These are phyloP conservation scores for Penelope pileata DNA, from an alignment of 2,113 vertebrate genomes.

Conservation along the genomic window DNA sequence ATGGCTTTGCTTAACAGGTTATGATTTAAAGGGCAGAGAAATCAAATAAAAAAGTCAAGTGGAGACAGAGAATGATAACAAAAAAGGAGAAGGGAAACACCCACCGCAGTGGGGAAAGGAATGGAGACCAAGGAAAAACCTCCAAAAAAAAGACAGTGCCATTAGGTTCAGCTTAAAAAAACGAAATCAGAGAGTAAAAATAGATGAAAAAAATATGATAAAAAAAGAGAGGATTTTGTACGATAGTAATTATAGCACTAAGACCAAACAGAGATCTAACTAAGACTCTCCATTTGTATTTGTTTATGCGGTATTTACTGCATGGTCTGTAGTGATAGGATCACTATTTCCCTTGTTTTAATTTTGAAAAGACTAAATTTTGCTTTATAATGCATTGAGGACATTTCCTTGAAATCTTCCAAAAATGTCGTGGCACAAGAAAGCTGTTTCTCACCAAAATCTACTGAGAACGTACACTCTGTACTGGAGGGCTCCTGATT, in stretches of 20 bases:
- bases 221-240: not conserved
- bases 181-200: not conserved
- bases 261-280: not conserved
- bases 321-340: fast-evolving
- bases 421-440: not conserved
- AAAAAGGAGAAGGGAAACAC: not conserved
- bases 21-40: constrained; percentile 10
- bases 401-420: not conserved
- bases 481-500: not conserved
- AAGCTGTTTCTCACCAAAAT: not conserved
- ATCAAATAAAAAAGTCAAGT: constrained; percentile 27
- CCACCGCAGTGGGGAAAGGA: not conserved
- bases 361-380: not conserved
- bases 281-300: not conserved
- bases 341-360: not conserved
- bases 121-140: not conserved
- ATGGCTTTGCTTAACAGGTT: not conserved
- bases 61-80: constrained; percentile 14
- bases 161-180: not conserved
- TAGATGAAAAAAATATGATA: not conserved
- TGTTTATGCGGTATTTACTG: not conserved
- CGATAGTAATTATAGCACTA: not conserved
- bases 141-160: not conserved
- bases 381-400: not conserved
- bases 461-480: not conserved